phyloP scores from a whole-genome alignment of 2,888 invertebrate species.

The Gymnoscelis rufifasciata region DNA sequence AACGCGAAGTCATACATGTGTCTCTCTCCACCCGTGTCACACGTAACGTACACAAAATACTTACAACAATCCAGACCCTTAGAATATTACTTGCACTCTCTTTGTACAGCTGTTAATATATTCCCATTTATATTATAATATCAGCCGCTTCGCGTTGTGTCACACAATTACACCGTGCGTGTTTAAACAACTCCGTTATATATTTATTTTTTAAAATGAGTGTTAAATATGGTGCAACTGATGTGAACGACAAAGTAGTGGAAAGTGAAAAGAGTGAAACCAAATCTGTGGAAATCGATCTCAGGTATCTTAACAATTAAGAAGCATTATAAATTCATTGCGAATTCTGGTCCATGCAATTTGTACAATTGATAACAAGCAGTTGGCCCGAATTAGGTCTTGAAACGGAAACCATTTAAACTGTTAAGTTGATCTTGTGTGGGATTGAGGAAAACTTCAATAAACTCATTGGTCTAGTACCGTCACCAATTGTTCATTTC shows the following conservation, averaged over 20 bases:
- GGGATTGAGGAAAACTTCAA: conserved; percentile 27
- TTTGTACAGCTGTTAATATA: conserved; percentile 39
- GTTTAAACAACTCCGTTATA: conserved; percentile 21
- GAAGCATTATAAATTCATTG: conserved; percentile 34
- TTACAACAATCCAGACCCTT: conserved; percentile 26
- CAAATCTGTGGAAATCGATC: conserved; percentile 43
- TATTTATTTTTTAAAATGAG: conserved; percentile 43
- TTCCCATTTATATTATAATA: conserved; percentile 16
- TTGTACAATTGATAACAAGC: conserved; percentile 49
- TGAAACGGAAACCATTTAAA: conserved; percentile 40
- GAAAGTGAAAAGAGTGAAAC: conserved; percentile 44
- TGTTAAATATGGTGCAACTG: conserved; percentile 64
- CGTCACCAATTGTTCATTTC: no score
- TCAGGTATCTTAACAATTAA: conserved; percentile 46
- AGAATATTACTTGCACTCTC: conserved; percentile 16
- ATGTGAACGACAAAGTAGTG: conserved; percentile 42
- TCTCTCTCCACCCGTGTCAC: conserved; percentile 52
- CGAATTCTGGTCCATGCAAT: conserved; percentile 40
- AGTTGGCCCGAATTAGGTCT: conserved; percentile 34
- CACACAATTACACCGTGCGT: conserved; percentile 10
- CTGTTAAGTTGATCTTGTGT: conserved; percentile 22
- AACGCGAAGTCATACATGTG: conserved; percentile 54
- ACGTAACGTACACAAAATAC: conserved; percentile 38
- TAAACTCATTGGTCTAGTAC: conserved; percentile 5
- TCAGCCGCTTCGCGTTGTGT: conserved; percentile 14